Evolutionary conservation across 2,888 invertebrate species (phyloP).

Genomic region (Drosophila atroscutellata): DNA sequence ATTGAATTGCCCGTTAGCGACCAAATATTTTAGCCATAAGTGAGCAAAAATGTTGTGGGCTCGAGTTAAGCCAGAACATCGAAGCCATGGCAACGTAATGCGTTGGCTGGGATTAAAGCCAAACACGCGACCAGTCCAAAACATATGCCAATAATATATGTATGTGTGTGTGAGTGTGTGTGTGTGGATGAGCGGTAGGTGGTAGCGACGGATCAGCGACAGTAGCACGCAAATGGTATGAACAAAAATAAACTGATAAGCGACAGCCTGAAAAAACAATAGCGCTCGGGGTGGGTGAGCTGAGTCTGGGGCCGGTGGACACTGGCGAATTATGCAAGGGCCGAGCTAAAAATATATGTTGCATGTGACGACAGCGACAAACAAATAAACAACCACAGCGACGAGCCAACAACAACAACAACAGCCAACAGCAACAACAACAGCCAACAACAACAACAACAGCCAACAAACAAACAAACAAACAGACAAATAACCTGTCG

Average conservation of each 20-base stretch:
- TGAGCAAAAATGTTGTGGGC: constrained; percentile 51
- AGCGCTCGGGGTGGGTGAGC: background rate
- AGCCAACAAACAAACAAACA: constrained; percentile 34
- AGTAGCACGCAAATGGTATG: constrained; percentile 64
- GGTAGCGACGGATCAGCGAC: constrained; percentile 51
- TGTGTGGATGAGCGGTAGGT: constrained; percentile 1
- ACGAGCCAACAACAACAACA: constrained; percentile 23
- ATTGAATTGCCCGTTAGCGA: constrained; percentile 40
- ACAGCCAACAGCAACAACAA: background rate
- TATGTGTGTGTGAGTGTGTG: background rate
- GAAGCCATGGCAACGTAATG: constrained; percentile 56
- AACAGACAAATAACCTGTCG: constrained; percentile 64
- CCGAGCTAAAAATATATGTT: constrained; percentile 65
- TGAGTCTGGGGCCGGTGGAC: background rate
- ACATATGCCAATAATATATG: constrained; percentile 61
- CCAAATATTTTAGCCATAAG: constrained; percentile 49
- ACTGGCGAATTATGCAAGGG: constrained; percentile 52
- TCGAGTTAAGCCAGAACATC: constrained; percentile 41
- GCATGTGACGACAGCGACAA: constrained; percentile 68
- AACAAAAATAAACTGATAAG: constrained; percentile 75
- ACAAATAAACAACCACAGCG: constrained; percentile 63
- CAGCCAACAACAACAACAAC: constrained; percentile 12
- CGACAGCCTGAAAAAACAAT: constrained; percentile 68
- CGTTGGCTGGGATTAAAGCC: constrained; percentile 67
- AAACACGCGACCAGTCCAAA: constrained; percentile 49